Percentiles rank a stretch among this genome's conserved stretches.
Evolutionary conservation across 2,797 vertebrate genomes (phyloP).

Genomic region (Bradypodion pumilum): DNA sequence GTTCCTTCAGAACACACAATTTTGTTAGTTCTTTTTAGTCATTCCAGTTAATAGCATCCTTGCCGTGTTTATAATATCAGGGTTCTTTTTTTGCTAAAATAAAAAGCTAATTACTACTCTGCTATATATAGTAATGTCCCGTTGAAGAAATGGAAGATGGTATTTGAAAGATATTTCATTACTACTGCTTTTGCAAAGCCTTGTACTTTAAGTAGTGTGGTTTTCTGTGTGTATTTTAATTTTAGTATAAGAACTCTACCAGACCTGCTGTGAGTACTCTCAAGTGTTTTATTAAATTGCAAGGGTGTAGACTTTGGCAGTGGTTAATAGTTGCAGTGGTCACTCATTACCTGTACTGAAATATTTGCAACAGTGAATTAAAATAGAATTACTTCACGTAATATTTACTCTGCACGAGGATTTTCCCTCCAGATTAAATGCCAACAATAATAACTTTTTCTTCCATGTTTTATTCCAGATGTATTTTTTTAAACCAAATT

Average conservation of each 20-base stretch:
- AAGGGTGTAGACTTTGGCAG: slow-evolving; percentile 35
- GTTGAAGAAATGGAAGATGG: neutral
- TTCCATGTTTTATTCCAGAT: slow-evolving; percentile 48
- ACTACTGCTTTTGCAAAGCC: slow-evolving; percentile 6
- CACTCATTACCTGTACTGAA: slow-evolving; percentile 41
- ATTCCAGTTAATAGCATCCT: neutral
- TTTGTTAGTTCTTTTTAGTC: neutral
- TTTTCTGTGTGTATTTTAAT: slow-evolving; percentile 15
- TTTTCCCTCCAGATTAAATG: slow-evolving; percentile 44
- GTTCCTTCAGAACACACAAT: neutral
- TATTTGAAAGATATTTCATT: neutral
- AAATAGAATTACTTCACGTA: slow-evolving; percentile 27
- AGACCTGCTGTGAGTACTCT: slow-evolving; percentile 19
- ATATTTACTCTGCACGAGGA: slow-evolving; percentile 32
- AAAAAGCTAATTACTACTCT: slow-evolving; percentile 12
- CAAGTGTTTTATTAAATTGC: slow-evolving; percentile 43
- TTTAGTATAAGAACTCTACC: neutral
- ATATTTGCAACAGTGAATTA: slow-evolving; percentile 43
- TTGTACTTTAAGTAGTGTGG: slow-evolving; percentile 3
- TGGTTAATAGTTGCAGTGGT: slow-evolving; percentile 33
- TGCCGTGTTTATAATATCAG: slow-evolving; percentile 22
- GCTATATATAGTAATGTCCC: slow-evolving; percentile 8
- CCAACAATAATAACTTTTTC: slow-evolving; percentile 45
- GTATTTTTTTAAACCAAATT: slow-evolving; percentile 54
- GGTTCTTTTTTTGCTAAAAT: neutral